Evolutionary conservation across 2,888 invertebrate genomes (phyloP).

Genomic region (Candidula unifasciata): DNA sequence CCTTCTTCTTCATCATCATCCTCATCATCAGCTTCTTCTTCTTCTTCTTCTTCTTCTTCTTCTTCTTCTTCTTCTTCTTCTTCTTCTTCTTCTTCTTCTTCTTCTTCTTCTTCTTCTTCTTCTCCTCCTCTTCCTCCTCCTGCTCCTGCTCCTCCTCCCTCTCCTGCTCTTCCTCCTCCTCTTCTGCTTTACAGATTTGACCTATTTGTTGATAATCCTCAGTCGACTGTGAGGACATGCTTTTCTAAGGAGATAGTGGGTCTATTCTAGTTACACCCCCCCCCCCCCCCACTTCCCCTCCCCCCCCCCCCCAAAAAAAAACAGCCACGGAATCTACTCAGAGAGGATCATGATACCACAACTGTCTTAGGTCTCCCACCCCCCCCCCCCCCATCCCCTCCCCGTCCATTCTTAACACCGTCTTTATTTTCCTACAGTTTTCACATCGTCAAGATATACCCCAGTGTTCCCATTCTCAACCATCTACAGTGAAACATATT

Average conservation of each 20-base stretch:
- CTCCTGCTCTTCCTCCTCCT: conserved; percentile 23
- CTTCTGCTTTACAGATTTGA: too few relatives aligned
- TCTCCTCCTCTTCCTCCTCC: conserved; percentile 14
- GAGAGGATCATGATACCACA: conserved; percentile 18
- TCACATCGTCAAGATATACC: neutral
- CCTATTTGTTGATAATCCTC: too few relatives aligned
- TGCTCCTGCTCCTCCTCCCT: neutral
- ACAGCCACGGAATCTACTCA: too few relatives aligned
- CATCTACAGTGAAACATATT: too few relatives aligned
- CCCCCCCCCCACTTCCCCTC: too few relatives aligned
- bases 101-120: conserved; percentile 27
- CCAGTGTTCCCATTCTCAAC: too few relatives aligned
- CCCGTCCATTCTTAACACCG: neutral
- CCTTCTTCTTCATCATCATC: neutral
- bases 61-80: neutral
- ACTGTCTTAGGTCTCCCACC: neutral
- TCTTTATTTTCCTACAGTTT: too few relatives aligned
- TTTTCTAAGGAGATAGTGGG: too few relatives aligned
- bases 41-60: neutral
- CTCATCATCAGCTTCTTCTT: neutral
- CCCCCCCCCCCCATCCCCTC: neutral
- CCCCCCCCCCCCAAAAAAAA: too few relatives aligned
- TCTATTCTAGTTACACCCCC: too few relatives aligned
- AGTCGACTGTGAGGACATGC: too few relatives aligned
- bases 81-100: conserved; percentile 8